phyloP scores from a whole-genome alignment of 2,113 vertebrate species.

The Shinisaurus crocodilurus region DNA sequence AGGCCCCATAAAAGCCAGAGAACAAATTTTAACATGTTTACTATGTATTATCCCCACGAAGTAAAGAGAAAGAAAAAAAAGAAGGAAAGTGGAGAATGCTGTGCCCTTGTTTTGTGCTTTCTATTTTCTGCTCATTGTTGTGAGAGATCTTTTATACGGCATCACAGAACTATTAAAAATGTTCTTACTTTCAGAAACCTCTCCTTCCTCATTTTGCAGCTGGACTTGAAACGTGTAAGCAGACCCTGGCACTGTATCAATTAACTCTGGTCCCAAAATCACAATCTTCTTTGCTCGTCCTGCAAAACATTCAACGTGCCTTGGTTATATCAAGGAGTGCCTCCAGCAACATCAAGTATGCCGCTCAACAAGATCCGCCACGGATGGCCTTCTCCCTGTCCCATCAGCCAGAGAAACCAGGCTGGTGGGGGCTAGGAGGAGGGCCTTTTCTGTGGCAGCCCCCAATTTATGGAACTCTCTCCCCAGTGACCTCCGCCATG shows the following conservation, averaged over 20 bases:
- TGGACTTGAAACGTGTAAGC: conserved; percentile 59
- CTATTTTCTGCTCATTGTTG: not conserved
- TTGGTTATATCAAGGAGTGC: not conserved
- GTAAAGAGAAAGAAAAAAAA: not conserved
- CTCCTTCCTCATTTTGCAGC: conserved; percentile 68
- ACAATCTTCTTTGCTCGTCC: conserved; percentile 70
- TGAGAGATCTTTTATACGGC: not conserved
- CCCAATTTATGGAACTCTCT: too few species aligned
- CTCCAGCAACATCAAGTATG: too few species aligned
- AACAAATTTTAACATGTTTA: not conserved
- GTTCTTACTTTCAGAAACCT: conserved; percentile 63
- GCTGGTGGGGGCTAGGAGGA: too few species aligned
- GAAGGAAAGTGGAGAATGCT: not conserved
- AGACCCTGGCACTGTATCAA: conserved; percentile 66
- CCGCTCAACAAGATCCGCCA: too few species aligned
- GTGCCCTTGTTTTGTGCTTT: not conserved
- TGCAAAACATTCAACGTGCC: conserved; percentile 53
- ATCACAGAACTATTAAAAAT: fast-evolving
- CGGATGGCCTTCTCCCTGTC: too few species aligned
- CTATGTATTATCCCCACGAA: not conserved
- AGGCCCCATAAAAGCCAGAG: not conserved
- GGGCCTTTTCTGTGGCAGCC: too few species aligned
- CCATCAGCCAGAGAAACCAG: too few species aligned
- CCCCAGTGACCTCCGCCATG: too few species aligned
- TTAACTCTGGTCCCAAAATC: conserved; percentile 71